Percentiles rank a stretch among this genome's conserved stretches.
These are phyloP conservation scores for Neoitamus cyanurus DNA, from an alignment of 2,888 invertebrate genomes.

Conservation along the genomic window DNA sequence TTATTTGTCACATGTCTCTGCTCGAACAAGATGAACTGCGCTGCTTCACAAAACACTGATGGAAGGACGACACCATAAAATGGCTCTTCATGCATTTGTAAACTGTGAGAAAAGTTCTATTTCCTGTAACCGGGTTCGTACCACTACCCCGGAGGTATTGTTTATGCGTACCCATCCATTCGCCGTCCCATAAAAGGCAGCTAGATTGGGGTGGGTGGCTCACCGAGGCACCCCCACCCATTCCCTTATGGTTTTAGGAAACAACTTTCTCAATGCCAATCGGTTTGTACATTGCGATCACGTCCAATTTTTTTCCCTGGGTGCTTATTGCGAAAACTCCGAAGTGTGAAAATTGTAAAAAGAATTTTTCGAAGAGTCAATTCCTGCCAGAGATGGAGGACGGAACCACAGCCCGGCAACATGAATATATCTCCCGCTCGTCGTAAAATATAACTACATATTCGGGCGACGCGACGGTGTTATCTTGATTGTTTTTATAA, in stretches of 20 bases:
- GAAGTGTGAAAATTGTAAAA: slow-evolving; percentile 11
- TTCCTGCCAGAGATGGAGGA: neutral
- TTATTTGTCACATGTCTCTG: slow-evolving; percentile 16
- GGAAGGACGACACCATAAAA: neutral
- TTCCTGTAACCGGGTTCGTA: neutral
- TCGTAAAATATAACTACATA: neutral
- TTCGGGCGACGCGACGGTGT: neutral
- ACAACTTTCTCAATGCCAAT: slow-evolving; percentile 17
- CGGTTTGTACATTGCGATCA: slow-evolving; percentile 11
- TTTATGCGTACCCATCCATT: neutral
- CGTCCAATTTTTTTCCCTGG: neutral
- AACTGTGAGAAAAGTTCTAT: neutral
- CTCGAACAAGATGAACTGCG: neutral
- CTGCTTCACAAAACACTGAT: neutral
- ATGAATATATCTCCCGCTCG: neutral
- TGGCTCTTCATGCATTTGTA: neutral
- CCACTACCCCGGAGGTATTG: neutral
- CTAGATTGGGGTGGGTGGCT: neutral
- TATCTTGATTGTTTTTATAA: slow-evolving; percentile 15
- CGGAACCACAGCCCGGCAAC: neutral
- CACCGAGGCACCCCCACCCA: neutral
- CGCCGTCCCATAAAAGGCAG: neutral
- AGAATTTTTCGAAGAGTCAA: neutral
- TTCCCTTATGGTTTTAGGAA: neutral
- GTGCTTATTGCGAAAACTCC: slow-evolving; percentile 9